A percentile compares a stretch with the other conserved stretches of the same genome.
Conservation (phyloP, 2,113 vertebrate species). For the Xiphias gladius region DNA sequence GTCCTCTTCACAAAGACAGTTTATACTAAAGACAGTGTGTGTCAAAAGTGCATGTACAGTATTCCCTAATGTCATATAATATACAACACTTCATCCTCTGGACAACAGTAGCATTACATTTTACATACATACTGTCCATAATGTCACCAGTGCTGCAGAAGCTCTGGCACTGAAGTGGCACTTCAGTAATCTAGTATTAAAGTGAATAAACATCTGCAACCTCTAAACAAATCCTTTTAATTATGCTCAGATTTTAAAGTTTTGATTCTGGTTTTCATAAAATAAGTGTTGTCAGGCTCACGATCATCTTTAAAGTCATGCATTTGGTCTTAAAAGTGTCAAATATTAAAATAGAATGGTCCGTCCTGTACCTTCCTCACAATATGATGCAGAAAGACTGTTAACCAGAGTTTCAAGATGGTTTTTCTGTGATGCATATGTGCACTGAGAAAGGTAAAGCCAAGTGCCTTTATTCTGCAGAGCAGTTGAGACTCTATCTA, state of each 20-base stretch:
- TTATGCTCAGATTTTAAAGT: not conserved
- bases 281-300: not conserved
- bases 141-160: not conserved
- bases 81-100: not conserved
- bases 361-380: no score
- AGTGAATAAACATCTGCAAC: not conserved
- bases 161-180: no score
- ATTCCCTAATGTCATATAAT: not conserved
- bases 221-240: not conserved
- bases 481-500: constrained; percentile 45
- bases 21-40: no score
- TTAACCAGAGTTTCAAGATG: not conserved
- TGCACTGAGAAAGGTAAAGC: constrained; percentile 9
- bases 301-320: not conserved
- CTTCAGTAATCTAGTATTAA: no score
- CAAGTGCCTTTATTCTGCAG: constrained; percentile 11
- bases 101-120: not conserved
- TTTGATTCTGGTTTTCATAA: not conserved
- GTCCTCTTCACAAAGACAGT: not conserved
- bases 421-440: not conserved
- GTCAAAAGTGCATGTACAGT: no score
- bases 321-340: not conserved
- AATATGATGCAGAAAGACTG: not conserved
- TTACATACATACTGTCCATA: not conserved
- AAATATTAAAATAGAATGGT: not conserved